These are phyloP conservation scores for Dendrocincla fuliginosa DNA, from an alignment of 2,797 vertebrate genomes.

Conservation along the genomic window DNA sequence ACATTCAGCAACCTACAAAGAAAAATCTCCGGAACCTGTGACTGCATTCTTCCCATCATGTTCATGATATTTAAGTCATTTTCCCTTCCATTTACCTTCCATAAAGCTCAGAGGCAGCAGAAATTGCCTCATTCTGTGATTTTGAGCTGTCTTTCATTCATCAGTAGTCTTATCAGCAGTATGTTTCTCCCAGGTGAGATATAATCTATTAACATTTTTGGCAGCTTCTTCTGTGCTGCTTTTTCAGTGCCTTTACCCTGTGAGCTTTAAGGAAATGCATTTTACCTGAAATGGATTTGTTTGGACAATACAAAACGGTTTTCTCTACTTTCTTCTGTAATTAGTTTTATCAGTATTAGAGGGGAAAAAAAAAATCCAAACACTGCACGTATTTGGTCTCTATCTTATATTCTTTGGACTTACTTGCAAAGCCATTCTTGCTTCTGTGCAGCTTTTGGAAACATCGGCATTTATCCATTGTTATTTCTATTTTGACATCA, in stretches of 20 bases:
- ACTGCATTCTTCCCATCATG: not conserved
- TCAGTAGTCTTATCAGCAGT: not conserved
- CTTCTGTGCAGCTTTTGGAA: not conserved
- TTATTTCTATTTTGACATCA: slow-evolving; percentile 11
- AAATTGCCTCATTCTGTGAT: not conserved
- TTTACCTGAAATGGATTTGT: not conserved
- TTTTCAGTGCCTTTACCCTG: not conserved
- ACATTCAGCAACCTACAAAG: not conserved
- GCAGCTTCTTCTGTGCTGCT: not conserved
- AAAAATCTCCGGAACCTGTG: not conserved
- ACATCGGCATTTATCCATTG: not conserved
- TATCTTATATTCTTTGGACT: not conserved
- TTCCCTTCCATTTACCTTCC: slow-evolving; percentile 9
- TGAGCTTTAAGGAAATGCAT: slow-evolving; percentile 10
- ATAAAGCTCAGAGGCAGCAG: not conserved
- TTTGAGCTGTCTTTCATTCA: not conserved
- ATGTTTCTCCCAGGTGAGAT: slow-evolving; percentile 14
- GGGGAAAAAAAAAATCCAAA: not conserved
- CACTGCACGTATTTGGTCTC: not conserved
- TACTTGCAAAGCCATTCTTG: not conserved
- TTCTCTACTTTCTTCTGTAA: not conserved
- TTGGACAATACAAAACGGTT: slow-evolving; percentile 10
- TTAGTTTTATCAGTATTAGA: slow-evolving; percentile 27
- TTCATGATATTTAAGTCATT: slow-evolving; percentile 2
- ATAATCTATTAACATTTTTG: slow-evolving; percentile 52